phyloP scores from a whole-genome alignment of 2,113 vertebrate genomes.

The Siphamia tubifer region DNA sequence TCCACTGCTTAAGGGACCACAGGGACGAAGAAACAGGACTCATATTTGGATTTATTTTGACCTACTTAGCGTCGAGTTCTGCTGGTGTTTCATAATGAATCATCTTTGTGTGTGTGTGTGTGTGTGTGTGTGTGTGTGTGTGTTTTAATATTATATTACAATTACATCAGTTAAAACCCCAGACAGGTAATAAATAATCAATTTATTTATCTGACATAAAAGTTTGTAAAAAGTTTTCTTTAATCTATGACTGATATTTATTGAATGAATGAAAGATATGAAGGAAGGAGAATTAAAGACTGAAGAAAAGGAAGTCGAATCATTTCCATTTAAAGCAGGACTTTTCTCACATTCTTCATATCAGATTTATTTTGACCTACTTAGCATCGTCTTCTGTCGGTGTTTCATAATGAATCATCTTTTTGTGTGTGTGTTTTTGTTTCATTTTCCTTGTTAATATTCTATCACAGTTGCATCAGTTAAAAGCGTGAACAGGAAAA shows the following conservation, averaged over 20 bases:
- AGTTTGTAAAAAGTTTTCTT: too few relatives aligned
- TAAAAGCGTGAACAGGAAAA: constrained; percentile 22
- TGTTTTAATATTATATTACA: constrained; percentile 14
- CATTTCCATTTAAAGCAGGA: too few relatives aligned
- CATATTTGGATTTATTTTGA: constrained; percentile 55
- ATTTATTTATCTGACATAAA: too few relatives aligned
- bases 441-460: background rate
- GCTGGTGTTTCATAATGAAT: constrained; percentile 21
- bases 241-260: too few relatives aligned
- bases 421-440: too few relatives aligned
- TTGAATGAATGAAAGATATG: too few relatives aligned
- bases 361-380: constrained; percentile 64
- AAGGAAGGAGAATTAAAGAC: too few relatives aligned
- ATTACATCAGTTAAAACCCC: constrained; percentile 48
- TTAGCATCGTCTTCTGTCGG: constrained; percentile 35
- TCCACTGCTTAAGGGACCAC: background rate
- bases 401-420: constrained; percentile 25
- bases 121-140: background rate
- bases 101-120: too few relatives aligned
- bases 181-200: too few relatives aligned
- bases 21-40: constrained; percentile 16
- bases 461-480: constrained; percentile 50
- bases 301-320: too few relatives aligned
- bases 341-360: too few relatives aligned
- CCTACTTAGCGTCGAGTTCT: constrained; percentile 48